Base-by-base conservation (phyloP, 37 sponge, comb jelly and placozoan species). In the Agelas oroides region DNA sequence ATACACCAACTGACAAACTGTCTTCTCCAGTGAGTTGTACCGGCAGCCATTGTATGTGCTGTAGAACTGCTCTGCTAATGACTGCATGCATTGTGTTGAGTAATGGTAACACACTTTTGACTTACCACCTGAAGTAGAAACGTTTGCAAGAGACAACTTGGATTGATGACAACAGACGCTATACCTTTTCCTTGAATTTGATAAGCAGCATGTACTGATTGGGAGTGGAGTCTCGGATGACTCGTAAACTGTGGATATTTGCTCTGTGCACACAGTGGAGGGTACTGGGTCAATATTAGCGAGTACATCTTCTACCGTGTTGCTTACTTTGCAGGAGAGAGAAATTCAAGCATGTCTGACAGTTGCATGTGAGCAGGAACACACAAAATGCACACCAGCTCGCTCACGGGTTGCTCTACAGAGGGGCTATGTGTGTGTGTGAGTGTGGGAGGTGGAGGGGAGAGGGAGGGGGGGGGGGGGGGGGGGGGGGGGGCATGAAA, bases 141-240 rank as follows among this genome's bases (percentile, higher is more conserved):
- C n/a, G n/a, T n/a, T n/a, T n/a, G n/a, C n/a, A n/a, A n/a, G n/a
- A n/a, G n/a, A n/a, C n/a, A n/a, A n/a, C n/a, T n/a, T n/a, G n/a
- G n/a, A n/a, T n/a, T n/a, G n/a, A n/a, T n/a, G n/a, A n/a, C n/a
- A n/a, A n/a, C n/a, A n/a, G 16, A 28, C 5, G 3, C 70, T 46
- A n/a, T n/a, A 93, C 87, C 80, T 86, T 73, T 61, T 82, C 76
- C 32, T 89, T 87, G 68, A 97, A 92, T 2, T 62, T 86, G 37
- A 95, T 55, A 16, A 97, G 75, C 17, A 93, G 89, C 94, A 98
- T 94, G 77, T 97, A 98, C 54, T 92, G 91, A 38, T 96, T 92
- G 53, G 97, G 94, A n/a, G 95, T 78, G 16, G 84, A 59, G 70
- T 98, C 97, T 72, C 99, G 85, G 35, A 98, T 83, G 0, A 97